Conservation (phyloP, 2,113 vertebrate genomes). For the Lucifuga dentata region DNA sequence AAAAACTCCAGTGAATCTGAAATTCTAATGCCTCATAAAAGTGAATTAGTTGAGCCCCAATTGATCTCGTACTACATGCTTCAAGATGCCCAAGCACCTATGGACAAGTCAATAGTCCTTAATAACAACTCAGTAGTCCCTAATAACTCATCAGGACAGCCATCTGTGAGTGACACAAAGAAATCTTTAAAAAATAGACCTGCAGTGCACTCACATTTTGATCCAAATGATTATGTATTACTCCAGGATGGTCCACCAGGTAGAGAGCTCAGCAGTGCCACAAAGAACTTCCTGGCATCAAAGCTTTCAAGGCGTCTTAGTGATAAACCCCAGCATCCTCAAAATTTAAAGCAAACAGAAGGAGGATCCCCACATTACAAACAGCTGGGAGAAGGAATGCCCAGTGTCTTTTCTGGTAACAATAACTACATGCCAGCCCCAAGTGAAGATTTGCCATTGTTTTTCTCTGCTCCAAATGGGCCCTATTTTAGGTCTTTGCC, state of each 20-base stretch:
- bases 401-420: not conserved
- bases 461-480: not conserved
- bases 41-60: not conserved
- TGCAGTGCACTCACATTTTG: not conserved
- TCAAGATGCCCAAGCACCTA: conserved; percentile 31
- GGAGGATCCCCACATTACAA: not conserved
- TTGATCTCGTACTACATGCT: conserved; percentile 24
- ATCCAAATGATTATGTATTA: conserved; percentile 35
- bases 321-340: not conserved
- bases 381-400: not conserved
- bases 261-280: not conserved
- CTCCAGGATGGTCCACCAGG: conserved; percentile 57
- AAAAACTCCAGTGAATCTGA: not conserved
- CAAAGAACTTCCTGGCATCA: not conserved
- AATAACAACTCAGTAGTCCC: not conserved
- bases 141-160: not conserved
- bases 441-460: not conserved
- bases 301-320: not conserved
- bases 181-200: conserved; percentile 11
- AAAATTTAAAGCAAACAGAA: conserved; percentile 1
- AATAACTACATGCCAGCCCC: not conserved
- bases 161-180: not conserved
- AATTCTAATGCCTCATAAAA: not conserved
- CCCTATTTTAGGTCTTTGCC: not conserved
- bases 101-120: not conserved